Evolutionary conservation across 1,140 invertebrate species (phyloP), one percentile per base, ranked within the genome.

Genomic region (Eurosta solidaginis): DNA sequence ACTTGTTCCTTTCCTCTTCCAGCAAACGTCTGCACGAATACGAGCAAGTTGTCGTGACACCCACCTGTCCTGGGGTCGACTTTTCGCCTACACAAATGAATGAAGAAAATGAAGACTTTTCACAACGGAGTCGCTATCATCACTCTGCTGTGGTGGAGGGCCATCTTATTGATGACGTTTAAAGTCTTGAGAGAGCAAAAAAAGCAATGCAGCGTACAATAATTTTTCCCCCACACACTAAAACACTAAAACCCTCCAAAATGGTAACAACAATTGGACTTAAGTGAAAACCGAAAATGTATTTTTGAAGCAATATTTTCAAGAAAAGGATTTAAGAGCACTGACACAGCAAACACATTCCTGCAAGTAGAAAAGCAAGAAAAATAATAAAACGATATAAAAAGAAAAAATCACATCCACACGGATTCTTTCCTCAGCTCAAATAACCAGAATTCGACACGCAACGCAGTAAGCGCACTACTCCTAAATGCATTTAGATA

Each of bases 91-190:
- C 96, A 68, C 95, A 97, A 85, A 89, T 98, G 27, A 99, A 96
- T 79, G 96, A 98, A 84, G 96, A 98, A 82, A 98, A 98, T 88
- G 93, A 95, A 88, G 97, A 99, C 88, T 99, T 98, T 88, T 92
- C 95, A 1, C 93, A 93, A 44, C 91, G 97, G 81, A 92, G 95
- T 83, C 92, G 95, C 79, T 99, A 97, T 89, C 96, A 98, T 89
- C 96, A 98, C 86, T 95, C 94, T 36, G 92, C 94, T 0, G 93
- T 93, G 22, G 91, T 95, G n/a, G 92, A 93, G 79, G 93, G 92
- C 25, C 93, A 93, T 82, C 92, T 93, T 80, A 92, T 94, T 54
- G 87, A 88, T 79, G 86, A 87, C 33, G 85, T 88, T 49, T 88
- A 84, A 78, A 78, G 17, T 27, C n/a, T n/a, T n/a, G n/a, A n/a